Percentiles rank a stretch among this genome's conserved stretches.
Evolutionary conservation across 2,113 vertebrate genomes (phyloP).

Genomic region (Corythaixoides concolor): DNA sequence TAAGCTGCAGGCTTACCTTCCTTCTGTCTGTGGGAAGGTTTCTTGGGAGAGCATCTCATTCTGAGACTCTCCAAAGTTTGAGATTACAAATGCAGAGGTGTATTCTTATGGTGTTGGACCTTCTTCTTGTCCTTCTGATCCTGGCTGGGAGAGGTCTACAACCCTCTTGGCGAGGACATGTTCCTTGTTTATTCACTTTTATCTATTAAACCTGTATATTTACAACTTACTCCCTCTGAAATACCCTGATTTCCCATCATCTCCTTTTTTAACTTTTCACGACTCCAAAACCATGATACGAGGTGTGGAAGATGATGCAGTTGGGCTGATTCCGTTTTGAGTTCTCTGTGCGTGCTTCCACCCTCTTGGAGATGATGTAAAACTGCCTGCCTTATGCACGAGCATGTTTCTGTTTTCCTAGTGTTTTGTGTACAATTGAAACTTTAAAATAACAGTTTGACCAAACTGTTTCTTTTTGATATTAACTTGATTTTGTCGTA

Average conservation of each 20-base stretch:
- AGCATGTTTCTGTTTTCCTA: neutral
- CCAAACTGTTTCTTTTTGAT: neutral
- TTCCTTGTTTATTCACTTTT: neutral
- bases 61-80: neutral
- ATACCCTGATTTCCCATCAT: neutral
- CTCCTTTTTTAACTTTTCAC: neutral
- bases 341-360: neutral
- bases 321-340: neutral
- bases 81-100: neutral
- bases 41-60: neutral
- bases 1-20: neutral
- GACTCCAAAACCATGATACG: neutral
- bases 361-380: neutral
- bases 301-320: neutral
- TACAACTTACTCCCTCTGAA: neutral
- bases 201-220: neutral
- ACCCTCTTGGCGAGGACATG: accelerated
- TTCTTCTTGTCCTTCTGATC: neutral
- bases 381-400: neutral
- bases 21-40: neutral
- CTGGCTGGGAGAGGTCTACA: neutral
- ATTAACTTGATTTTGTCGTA: neutral
- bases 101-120: neutral
- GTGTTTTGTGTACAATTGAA: neutral
- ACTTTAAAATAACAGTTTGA: neutral